Base-by-base conservation (phyloP, 2,888 invertebrate genomes). In the Bedellia somnulentella region DNA sequence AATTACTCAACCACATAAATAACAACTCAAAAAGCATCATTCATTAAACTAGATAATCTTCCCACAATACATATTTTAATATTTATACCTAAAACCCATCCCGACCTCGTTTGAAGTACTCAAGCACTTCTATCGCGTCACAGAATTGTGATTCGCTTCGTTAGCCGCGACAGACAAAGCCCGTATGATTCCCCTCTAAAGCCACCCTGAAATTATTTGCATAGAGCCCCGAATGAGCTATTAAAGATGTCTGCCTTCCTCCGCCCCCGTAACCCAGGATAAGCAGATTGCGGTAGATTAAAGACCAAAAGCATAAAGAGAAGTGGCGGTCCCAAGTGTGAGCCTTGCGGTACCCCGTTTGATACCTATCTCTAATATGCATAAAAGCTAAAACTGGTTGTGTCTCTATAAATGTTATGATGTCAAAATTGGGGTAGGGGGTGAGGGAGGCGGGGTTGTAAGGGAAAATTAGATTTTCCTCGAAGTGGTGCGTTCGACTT, bases 241-340 rank as follows among this genome's bases (percentile, higher is more conserved):
- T 75, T 75, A 75, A 70, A 70, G 68, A 71, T 66, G 68, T 66
- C 64, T 64, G 55, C 59, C 54, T 37, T 32, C 56, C 49, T 48
- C 57, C 56, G 49, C 36, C 49, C 14, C 29, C 29, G 45, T 61
- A 64, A 57, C 57, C 56, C 58, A 52, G 58, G 57, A 58, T 68
- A 71, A 73, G 70, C 73, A 73, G 71, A 75, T 73, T 73, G 75
- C 67, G 75, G 75, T 66, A 60, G 68, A 73, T 73, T 71, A 71
- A 73, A 71, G 71, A 71, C 70, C 73, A 60, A 60, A 67, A 60
- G 63, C 62, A 60, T 63, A 60, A 62, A 66, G 60, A 54, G 61
- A 46, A 53, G 49, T 39, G 47, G 45, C 42, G 52, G 47, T 52
- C 56, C 56, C 46, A 46, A 42, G 41, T 42, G 41, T 31, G 38